Percentiles rank a stretch among this genome's conserved stretches.
phyloP scores from a whole-genome alignment of 2,113 vertebrate genomes.

The Campylorhamphus procurvoides region DNA sequence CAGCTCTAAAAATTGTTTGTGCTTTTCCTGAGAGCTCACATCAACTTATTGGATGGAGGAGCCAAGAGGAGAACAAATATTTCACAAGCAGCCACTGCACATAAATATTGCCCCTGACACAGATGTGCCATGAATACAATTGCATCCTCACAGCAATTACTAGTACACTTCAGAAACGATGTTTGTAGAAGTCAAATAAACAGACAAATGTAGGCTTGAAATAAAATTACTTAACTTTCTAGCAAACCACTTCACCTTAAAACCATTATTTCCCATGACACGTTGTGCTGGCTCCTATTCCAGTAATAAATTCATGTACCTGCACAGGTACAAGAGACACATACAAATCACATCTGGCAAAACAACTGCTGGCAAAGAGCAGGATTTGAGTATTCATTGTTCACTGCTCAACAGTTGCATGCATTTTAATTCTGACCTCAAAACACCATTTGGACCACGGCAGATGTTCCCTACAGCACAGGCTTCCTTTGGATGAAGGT shows the following conservation, averaged over 20 bases:
- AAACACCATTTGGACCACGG: neutral
- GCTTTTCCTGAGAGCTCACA: neutral
- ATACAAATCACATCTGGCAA: neutral
- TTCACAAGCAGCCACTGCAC: neutral
- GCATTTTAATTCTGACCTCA: constrained; percentile 47
- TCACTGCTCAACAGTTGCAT: neutral
- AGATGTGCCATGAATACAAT: neutral
- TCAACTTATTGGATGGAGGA: neutral
- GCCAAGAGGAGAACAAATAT: neutral
- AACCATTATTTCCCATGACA: neutral
- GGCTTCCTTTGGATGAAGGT: neutral
- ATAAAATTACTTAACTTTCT: neutral
- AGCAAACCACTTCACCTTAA: neutral
- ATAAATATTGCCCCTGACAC: neutral
- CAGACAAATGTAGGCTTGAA: neutral
- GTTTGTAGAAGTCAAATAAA: neutral
- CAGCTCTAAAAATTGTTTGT: neutral
- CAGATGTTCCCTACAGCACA: constrained; percentile 6
- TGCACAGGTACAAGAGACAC: constrained; percentile 11
- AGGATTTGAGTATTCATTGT: constrained; percentile 17
- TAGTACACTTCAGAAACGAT: neutral
- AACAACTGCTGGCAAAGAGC: neutral
- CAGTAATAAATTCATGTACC: neutral
- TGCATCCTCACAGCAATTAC: neutral
- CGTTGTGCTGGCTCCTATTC: neutral